These are phyloP conservation scores for Stictonetta naevosa DNA, from an alignment of 2,113 vertebrate genomes.

Conservation along the genomic window DNA sequence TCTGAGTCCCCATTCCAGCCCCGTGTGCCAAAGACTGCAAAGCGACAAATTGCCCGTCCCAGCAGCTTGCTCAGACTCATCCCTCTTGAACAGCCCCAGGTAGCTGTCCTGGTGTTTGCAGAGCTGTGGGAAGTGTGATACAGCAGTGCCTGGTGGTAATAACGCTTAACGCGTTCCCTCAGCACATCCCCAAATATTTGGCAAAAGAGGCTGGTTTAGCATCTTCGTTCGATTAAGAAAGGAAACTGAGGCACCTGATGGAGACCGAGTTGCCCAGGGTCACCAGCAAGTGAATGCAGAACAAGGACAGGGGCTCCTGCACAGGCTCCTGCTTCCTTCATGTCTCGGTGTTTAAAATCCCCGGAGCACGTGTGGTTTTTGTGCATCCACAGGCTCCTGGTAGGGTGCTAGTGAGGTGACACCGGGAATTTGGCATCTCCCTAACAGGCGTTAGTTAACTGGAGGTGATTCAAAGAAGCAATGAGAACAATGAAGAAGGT, in stretches of 20 bases:
- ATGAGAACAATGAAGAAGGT: not conserved
- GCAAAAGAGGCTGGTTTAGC: not conserved
- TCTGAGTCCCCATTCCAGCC: not conserved
- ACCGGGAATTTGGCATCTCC: not conserved
- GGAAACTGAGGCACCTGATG: not conserved
- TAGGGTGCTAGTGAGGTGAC: not conserved
- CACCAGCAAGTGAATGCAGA: not conserved
- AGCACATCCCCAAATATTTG: not conserved
- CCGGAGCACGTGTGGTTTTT: rapidly evolving
- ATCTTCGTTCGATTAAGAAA: not conserved
- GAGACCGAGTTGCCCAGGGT: not conserved
- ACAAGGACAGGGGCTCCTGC: not conserved
- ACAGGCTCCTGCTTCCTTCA: not conserved
- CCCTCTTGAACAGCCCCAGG: not conserved
- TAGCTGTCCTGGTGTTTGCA: not conserved
- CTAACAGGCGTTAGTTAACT: rapidly evolving
- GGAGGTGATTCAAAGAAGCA: not conserved
- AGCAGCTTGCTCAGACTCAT: not conserved
- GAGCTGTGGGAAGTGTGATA: not conserved
- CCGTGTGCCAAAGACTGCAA: not conserved
- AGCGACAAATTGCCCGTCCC: not conserved
- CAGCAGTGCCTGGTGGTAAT: not conserved
- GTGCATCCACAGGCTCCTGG: not conserved
- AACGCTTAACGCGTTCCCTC: rapidly evolving
- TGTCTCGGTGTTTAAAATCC: not conserved